These are phyloP conservation scores for Nasonia vitripennis DNA, from an alignment of 1,140 invertebrate species.

Conservation along the genomic window DNA sequence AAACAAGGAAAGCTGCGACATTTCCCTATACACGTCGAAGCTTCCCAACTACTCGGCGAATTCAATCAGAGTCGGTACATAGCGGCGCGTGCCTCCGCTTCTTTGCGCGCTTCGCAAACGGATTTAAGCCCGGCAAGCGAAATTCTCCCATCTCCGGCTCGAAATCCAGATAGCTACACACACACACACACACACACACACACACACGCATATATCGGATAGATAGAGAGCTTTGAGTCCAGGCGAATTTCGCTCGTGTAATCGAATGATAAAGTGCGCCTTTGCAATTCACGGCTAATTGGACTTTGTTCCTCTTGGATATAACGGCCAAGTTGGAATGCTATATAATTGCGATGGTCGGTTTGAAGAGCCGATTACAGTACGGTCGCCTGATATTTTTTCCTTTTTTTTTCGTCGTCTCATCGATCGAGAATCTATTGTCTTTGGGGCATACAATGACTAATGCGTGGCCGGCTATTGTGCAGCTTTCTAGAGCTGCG, in stretches of 20 bases:
- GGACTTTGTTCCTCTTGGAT: conserved; percentile 16
- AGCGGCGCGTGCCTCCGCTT: neutral
- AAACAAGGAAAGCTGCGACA: neutral
- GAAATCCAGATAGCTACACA: neutral
- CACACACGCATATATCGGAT: neutral
- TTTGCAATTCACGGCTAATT: conserved; percentile 26
- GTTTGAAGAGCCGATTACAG: neutral
- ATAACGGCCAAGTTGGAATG: neutral
- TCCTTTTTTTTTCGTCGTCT: too few species aligned
- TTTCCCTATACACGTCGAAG: neutral
- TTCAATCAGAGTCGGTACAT: neutral
- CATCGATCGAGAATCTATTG: neutral
- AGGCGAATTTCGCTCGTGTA: conserved; percentile 8
- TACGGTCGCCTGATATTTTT: too few species aligned
- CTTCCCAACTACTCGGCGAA: neutral
- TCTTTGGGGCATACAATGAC: neutral
- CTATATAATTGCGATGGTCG: neutral
- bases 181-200: too few species aligned
- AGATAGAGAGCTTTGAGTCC: conserved; percentile 4
- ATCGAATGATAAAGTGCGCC: conserved; percentile 24
- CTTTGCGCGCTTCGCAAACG: neutral
- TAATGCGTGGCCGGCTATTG: too few species aligned
- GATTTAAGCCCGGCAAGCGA: neutral
- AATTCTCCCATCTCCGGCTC: neutral
- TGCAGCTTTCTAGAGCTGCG: too few species aligned